Percentiles rank a stretch among this genome's conserved stretches.
phyloP scores from a whole-genome alignment of 2,888 invertebrate genomes.

The Caenorhabditis zanzibari region DNA sequence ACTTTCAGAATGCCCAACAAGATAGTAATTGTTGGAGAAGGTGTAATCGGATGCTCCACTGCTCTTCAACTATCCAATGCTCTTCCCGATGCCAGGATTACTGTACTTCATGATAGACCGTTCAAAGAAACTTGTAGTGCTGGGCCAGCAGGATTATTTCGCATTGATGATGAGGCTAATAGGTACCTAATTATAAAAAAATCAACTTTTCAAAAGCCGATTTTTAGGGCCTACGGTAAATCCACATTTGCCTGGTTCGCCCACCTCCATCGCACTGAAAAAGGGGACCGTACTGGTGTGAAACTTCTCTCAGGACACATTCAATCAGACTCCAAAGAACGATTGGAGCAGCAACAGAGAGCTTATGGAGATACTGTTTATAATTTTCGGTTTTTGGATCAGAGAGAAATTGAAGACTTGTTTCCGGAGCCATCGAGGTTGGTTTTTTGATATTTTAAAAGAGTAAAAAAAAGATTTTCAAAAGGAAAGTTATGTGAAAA shows the following conservation, averaged over 20 bases:
- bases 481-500: no score
- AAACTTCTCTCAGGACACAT: slow-evolving; percentile 82
- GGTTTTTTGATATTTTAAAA: slow-evolving; percentile 69
- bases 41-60: slow-evolving; percentile 77
- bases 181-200: slow-evolving; percentile 44
- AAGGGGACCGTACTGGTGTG: slow-evolving; percentile 78
- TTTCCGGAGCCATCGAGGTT: slow-evolving; percentile 77
- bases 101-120: slow-evolving; percentile 73
- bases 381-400: slow-evolving; percentile 79
- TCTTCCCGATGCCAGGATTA: slow-evolving; percentile 73
- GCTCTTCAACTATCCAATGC: slow-evolving; percentile 74
- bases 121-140: slow-evolving; percentile 78
- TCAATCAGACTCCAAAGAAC: slow-evolving; percentile 76
- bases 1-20: slow-evolving; percentile 28
- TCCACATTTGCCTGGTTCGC: slow-evolving; percentile 77
- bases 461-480: slow-evolving; percentile 75
- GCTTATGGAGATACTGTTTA: slow-evolving; percentile 80
- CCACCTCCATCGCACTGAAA: slow-evolving; percentile 68
- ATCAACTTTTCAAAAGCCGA: background rate
- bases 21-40: slow-evolving; percentile 79
- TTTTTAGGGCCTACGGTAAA: slow-evolving; percentile 75
- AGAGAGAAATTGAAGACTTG: slow-evolving; percentile 73
- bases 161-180: slow-evolving; percentile 74
- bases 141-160: slow-evolving; percentile 82
- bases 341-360: slow-evolving; percentile 72